Percentiles rank a stretch among this genome's conserved stretches.
Conservation (phyloP, 2,113 vertebrate species). For the Sebastes fasciatus region DNA sequence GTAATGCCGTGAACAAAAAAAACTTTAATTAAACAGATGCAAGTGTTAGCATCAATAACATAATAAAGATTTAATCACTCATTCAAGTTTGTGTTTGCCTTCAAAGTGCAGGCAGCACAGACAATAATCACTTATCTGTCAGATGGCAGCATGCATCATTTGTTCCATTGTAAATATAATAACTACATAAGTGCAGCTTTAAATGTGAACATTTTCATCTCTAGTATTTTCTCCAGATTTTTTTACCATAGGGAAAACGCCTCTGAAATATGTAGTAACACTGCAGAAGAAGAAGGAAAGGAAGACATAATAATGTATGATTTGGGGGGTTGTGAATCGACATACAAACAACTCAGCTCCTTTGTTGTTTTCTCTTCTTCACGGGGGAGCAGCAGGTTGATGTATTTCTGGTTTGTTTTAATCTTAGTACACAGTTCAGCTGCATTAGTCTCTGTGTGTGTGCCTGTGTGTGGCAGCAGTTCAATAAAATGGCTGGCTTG, state of each 20-base stretch:
- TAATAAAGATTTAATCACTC: not conserved
- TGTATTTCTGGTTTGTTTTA: not conserved
- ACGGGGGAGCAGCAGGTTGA: not conserved
- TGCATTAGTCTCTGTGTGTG: slow-evolving; percentile 16
- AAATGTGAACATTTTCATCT: not conserved
- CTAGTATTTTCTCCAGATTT: not conserved
- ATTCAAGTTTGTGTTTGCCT: slow-evolving; percentile 7
- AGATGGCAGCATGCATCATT: not conserved
- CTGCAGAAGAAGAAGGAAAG: not conserved
- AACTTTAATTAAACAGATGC: not conserved
- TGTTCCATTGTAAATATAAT: not conserved
- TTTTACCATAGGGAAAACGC: not conserved
- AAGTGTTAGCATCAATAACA: not conserved
- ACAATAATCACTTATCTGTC: not conserved
- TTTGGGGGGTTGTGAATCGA: not conserved
- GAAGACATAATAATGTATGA: not conserved
- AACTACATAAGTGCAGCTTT: not conserved
- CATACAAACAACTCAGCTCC: not conserved
- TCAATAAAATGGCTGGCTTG: not conserved
- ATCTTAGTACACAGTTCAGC: not conserved
- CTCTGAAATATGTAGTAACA: not conserved
- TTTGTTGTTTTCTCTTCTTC: not conserved
- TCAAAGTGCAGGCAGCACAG: not conserved
- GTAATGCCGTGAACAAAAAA: not conserved
- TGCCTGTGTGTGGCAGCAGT: not conserved